These are phyloP conservation scores for Zelostemma sp. DNA, from an alignment of 1,140 invertebrate species.

Conservation along the genomic window DNA sequence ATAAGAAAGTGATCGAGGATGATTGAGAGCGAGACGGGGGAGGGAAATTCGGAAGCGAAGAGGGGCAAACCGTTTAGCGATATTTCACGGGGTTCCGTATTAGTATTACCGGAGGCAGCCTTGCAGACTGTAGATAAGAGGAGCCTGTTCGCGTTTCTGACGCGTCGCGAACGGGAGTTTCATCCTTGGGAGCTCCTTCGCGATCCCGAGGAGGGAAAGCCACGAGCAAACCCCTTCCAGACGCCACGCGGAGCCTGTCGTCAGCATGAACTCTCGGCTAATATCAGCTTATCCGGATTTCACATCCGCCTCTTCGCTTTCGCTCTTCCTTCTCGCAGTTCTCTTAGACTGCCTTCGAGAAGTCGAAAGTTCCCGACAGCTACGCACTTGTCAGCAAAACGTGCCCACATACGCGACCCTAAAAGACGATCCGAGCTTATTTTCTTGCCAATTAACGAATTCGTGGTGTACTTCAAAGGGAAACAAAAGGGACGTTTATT, in stretches of 20 bases:
- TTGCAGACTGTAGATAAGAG: constrained; percentile 69
- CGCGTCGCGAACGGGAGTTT: constrained; percentile 51
- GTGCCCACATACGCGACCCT: constrained; percentile 9
- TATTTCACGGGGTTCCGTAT: constrained; percentile 65
- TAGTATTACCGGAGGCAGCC: constrained; percentile 68
- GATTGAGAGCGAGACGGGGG: not conserved
- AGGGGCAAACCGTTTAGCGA: constrained; percentile 58
- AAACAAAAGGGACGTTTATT: not conserved
- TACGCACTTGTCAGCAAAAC: constrained; percentile 25
- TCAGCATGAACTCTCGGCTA: constrained; percentile 49
- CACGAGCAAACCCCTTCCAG: constrained; percentile 52
- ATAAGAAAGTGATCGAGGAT: no score
- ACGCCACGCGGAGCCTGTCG: constrained; percentile 45
- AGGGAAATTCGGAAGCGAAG: constrained; percentile 24
- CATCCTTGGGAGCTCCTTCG: constrained; percentile 50
- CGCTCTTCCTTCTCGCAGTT: constrained; percentile 11
- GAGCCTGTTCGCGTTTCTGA: constrained; percentile 51
- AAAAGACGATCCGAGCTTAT: not conserved
- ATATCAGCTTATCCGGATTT: constrained; percentile 64
- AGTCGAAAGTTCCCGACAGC: constrained; percentile 44
- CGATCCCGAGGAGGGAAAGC: constrained; percentile 50
- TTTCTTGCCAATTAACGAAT: not conserved
- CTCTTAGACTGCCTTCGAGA: constrained; percentile 15
- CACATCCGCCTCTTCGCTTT: constrained; percentile 44
- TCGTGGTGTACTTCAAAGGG: not conserved